phyloP scores from a whole-genome alignment of 1,140 invertebrate genomes.

The Nomia melanderi region DNA sequence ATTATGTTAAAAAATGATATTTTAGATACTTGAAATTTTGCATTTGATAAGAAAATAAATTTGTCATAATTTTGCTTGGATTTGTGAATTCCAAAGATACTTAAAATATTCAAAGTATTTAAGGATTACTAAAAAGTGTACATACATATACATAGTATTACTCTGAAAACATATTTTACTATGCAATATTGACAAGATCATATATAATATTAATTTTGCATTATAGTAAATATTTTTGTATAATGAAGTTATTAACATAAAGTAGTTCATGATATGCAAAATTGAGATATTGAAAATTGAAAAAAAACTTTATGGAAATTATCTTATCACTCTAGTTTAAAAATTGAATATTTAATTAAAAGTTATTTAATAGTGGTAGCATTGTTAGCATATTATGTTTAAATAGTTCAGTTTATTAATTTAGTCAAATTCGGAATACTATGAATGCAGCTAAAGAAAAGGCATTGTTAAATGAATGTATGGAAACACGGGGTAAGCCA shows the following conservation, averaged over 20 bases:
- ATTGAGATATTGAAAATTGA: neutral
- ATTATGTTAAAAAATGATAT: neutral
- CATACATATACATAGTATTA: neutral
- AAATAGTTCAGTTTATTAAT: neutral
- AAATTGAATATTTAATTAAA: neutral
- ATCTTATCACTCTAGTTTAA: neutral
- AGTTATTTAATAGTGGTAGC: conserved; percentile 5
- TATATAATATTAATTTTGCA: conserved; percentile 21
- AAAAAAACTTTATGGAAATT: neutral
- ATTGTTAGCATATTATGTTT: neutral
- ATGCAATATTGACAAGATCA: conserved; percentile 6
- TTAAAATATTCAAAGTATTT: neutral
- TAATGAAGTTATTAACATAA: neutral
- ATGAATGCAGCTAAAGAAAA: conserved; percentile 17
- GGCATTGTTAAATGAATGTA: neutral
- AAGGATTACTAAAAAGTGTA: neutral
- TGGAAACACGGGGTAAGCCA: neutral
- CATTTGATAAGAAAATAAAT: neutral
- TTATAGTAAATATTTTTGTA: conserved; percentile 30
- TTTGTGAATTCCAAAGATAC: neutral
- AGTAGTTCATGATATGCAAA: neutral
- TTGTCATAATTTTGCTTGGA: neutral
- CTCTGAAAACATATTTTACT: neutral
- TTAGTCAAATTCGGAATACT: neutral
- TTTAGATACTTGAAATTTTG: neutral